A percentile compares a stretch with the other conserved stretches of the same genome.
phyloP scores from a whole-genome alignment of 2,888 invertebrate genomes.

The Microctonus aethiopoides region DNA sequence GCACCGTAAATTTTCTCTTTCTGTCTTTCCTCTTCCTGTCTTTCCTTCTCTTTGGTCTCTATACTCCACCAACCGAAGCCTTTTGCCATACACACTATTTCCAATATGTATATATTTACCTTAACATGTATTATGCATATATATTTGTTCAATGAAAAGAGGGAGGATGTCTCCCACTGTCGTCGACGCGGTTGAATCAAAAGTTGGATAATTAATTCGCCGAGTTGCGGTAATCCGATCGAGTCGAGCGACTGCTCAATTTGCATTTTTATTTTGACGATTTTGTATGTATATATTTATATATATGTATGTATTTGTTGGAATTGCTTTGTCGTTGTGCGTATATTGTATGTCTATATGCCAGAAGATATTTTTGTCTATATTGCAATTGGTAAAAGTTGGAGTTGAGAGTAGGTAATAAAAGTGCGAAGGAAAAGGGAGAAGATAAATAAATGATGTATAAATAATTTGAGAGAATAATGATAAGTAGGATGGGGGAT shows the following conservation, averaged over 20 bases:
- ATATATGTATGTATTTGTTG: not conserved
- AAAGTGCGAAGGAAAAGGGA: not conserved
- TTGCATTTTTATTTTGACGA: constrained; percentile 20
- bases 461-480: not conserved
- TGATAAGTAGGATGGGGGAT: not conserved
- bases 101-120: not conserved
- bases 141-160: not conserved
- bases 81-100: constrained; percentile 3
- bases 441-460: not conserved
- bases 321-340: constrained; percentile 1
- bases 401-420: not conserved
- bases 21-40: constrained; percentile 22
- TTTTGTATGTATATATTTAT: not conserved
- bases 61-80: not conserved
- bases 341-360: not conserved
- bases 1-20: constrained; percentile 32
- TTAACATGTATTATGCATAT: not conserved
- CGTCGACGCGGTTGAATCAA: constrained; percentile 51
- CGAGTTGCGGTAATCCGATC: constrained; percentile 31
- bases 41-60: constrained; percentile 2
- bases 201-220: constrained; percentile 60
- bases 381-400: not conserved
- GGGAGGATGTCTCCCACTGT: constrained; percentile 8
- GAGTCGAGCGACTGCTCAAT: constrained; percentile 14
- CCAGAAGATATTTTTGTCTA: not conserved